Base-by-base conservation (phyloP, 2,888 invertebrate species). In the Chrysopilus asiliformis region DNA sequence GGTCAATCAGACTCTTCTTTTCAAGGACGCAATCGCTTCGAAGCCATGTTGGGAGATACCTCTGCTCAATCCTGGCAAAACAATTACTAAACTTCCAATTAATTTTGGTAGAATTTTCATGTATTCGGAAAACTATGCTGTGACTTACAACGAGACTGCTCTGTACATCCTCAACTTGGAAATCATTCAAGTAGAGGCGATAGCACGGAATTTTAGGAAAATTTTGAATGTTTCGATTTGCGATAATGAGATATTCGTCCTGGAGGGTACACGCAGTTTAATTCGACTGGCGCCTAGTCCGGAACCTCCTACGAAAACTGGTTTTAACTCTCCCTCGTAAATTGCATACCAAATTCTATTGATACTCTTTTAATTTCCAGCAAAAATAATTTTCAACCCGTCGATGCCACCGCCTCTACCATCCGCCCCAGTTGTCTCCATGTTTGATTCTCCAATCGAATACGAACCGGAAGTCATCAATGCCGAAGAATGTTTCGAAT, bases 1-100 rank as follows among this genome's bases (percentile, higher is more conserved):
- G 43, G 91, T 93, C n/a, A 68, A 74, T 36, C 81, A 82, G 62
- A 91, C 91, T 0, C 65, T 86, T 30, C 70, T 90, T 16, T 89
- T 89, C 56, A 85, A 85, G 68, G 86, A 62, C 9, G 51, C 56
- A 3, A 48, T 58, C n/a, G 65, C 68, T 13, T 62, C 66, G 45
- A 54, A 62, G 51, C 70, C 72, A 5, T 57, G 68, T 2, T 71
- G 73, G 31, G 73, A 79, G 52, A 79, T 79, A 20, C 76, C 77
- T 43, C 67, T 82, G 3, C 65, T 83, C 20, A 83, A 82, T 67
- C 83, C 83, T n/a, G 48, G 41, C 2, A 48, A 38, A 18, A 40
- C 40, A 14, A 27, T 45, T 3, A 42, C 41, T 24, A 53, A 52
- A 26, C 47, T 49, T 2, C 46, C 45, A 4, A 49, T 42, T 34